phyloP scores from a whole-genome alignment of 2,888 invertebrate genomes.

The Drosophila diplacantha region DNA sequence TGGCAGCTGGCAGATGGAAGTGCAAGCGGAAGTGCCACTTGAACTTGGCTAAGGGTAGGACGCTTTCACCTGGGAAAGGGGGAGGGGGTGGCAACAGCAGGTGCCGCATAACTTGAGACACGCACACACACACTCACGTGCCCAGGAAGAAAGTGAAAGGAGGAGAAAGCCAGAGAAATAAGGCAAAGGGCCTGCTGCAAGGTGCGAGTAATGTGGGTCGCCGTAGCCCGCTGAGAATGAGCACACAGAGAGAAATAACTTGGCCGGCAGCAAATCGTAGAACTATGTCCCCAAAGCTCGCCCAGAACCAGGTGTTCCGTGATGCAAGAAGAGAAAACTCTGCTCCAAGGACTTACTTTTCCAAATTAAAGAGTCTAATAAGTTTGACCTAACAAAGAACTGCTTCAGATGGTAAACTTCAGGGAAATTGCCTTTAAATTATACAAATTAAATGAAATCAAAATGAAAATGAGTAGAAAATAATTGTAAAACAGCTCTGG shows the following conservation, averaged over 20 bases:
- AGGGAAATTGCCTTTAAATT: background rate
- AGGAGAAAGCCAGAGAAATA: conserved; percentile 7
- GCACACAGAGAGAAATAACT: background rate
- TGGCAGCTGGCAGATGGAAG: conserved; percentile 22
- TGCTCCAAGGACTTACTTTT: no score
- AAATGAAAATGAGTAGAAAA: background rate
- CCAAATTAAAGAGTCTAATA: background rate
- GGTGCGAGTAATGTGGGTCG: conserved; percentile 11
- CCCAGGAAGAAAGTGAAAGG: conserved; percentile 20
- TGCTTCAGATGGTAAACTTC: background rate
- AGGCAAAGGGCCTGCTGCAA: conserved; percentile 23
- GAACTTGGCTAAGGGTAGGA: conserved; percentile 53
- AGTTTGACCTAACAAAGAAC: background rate
- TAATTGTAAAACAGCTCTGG: no score
- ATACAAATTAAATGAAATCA: no score
- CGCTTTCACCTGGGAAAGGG: conserved; percentile 1
- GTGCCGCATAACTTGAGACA: conserved; percentile 49
- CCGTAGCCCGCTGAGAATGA: conserved; percentile 2
- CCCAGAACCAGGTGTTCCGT: background rate
- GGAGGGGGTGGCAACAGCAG: conserved; percentile 43
- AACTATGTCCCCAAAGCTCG: background rate
- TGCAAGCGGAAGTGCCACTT: conserved; percentile 52
- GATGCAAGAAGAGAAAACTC: background rate
- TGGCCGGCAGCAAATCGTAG: background rate
- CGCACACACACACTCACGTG: conserved; percentile 22